A percentile compares a stretch with the other conserved stretches of the same genome.
phyloP scores from a whole-genome alignment of 2,797 vertebrate genomes.

The Moxostoma hubbsi region DNA sequence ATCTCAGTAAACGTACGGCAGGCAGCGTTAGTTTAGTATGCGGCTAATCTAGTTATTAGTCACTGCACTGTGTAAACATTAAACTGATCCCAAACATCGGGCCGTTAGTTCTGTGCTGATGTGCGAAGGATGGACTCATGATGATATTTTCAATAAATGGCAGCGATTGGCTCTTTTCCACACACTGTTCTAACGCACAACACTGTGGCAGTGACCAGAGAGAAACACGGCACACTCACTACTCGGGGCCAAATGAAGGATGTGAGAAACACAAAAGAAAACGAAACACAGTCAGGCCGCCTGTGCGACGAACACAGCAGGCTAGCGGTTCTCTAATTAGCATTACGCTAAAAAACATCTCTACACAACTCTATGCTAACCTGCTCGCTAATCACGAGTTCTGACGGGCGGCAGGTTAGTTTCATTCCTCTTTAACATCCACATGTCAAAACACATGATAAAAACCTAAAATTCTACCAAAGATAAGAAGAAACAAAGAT shows the following conservation, averaged over 20 bases:
- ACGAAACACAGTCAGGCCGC: not conserved
- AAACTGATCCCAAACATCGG: slow-evolving; percentile 29
- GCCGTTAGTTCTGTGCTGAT: slow-evolving; percentile 3
- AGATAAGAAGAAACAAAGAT: slow-evolving; percentile 21
- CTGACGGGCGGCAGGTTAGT: not conserved
- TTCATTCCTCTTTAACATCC: slow-evolving; percentile 16
- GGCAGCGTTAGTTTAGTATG: slow-evolving; percentile 32
- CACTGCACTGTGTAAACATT: slow-evolving; percentile 45
- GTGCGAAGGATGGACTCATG: slow-evolving; percentile 17
- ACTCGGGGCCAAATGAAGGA: not conserved
- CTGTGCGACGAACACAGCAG: not conserved
- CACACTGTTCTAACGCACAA: slow-evolving; percentile 27
- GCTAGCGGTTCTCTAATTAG: slow-evolving; percentile 14
- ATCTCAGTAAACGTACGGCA: slow-evolving; percentile 35
- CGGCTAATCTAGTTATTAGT: slow-evolving; percentile 36
- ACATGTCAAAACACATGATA: slow-evolving; percentile 29
- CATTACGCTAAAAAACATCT: not conserved
- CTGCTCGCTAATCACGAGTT: not conserved
- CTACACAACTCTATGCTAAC: not conserved
- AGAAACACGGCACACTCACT: slow-evolving; percentile 22
- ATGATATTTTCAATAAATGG: not conserved
- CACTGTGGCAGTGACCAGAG: slow-evolving; percentile 30
- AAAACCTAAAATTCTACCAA: slow-evolving; percentile 29
- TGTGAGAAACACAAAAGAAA: not conserved
- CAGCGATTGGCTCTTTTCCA: slow-evolving; percentile 15